Conservation (phyloP, 2,113 vertebrate genomes). For the Puntigrus tetrazona region DNA sequence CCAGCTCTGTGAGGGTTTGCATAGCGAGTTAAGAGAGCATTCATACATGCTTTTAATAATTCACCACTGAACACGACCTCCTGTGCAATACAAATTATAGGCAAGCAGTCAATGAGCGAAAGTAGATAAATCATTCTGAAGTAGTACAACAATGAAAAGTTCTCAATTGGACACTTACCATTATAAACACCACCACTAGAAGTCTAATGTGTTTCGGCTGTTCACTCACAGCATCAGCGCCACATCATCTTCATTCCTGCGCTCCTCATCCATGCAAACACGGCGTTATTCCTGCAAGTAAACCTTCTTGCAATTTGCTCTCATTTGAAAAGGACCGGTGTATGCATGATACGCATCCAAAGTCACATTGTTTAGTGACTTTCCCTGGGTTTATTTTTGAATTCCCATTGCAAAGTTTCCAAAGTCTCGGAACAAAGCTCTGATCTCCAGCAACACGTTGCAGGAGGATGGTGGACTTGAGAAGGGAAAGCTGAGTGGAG, state of each 20-base stretch:
- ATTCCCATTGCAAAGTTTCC: neutral
- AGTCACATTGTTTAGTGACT: neutral
- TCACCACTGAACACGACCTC: neutral
- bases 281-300: neutral
- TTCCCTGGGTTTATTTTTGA: neutral
- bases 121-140: neutral
- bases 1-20: neutral
- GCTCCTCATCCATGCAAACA: slow-evolving; percentile 40
- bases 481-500: slow-evolving; percentile 23
- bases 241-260: slow-evolving; percentile 59
- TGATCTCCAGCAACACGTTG: slow-evolving; percentile 34
- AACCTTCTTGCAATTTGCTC: neutral
- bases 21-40: neutral
- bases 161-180: slow-evolving; percentile 23
- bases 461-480: slow-evolving; percentile 34
- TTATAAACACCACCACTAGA: neutral
- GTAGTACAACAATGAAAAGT: neutral
- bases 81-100: neutral
- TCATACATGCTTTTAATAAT: neutral
- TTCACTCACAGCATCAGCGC: slow-evolving; percentile 30
- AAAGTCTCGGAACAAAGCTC: slow-evolving; percentile 24
- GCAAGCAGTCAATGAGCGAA: neutral
- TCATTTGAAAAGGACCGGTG: neutral
- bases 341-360: neutral
- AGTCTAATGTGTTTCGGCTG: neutral